A percentile compares a stretch with the other conserved stretches of the same genome.
These are phyloP conservation scores for Forbesichthys agassizii DNA, from an alignment of 2,113 vertebrate species.

Conservation along the genomic window DNA sequence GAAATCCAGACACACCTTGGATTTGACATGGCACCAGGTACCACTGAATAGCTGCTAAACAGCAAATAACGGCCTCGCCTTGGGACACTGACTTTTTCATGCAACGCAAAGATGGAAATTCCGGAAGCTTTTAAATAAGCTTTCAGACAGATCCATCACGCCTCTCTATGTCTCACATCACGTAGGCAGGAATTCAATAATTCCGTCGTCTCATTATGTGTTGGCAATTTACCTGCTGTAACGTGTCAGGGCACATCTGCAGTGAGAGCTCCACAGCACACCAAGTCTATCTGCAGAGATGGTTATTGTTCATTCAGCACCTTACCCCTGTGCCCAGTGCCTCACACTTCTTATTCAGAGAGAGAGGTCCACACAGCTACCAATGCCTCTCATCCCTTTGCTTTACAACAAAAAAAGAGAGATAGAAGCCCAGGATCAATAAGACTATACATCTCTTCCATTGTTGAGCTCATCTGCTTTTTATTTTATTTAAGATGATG, in stretches of 20 bases:
- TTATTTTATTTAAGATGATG: slow-evolving; percentile 59
- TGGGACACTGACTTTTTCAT: slow-evolving; percentile 26
- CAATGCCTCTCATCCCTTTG: slow-evolving; percentile 40
- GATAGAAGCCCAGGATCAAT: slow-evolving; percentile 60
- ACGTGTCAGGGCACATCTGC: slow-evolving; percentile 60
- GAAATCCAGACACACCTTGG: no score
- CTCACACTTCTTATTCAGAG: slow-evolving; percentile 71
- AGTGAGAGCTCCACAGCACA: slow-evolving; percentile 50
- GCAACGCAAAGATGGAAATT: slow-evolving; percentile 33
- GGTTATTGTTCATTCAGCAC: slow-evolving; percentile 72
- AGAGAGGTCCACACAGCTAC: slow-evolving; percentile 56
- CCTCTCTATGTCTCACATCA: slow-evolving; percentile 55
- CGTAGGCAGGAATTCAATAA: slow-evolving; percentile 65
- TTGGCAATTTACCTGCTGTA: slow-evolving; percentile 57
- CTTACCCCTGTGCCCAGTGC: slow-evolving; percentile 56
- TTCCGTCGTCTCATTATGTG: slow-evolving; percentile 62
- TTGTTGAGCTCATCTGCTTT: slow-evolving; percentile 49
- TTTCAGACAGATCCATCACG: slow-evolving; percentile 56
- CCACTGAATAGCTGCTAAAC: slow-evolving; percentile 1
- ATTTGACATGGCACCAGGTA: no score
- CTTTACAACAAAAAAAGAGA: slow-evolving; percentile 55
- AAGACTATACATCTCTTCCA: slow-evolving; percentile 46
- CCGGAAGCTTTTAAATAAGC: slow-evolving; percentile 66
- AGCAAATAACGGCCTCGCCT: slow-evolving; percentile 28
- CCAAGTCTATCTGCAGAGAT: slow-evolving; percentile 35